Evolutionary conservation across 1,140 invertebrate species (phyloP), one percentile per base, ranked within the genome.

Genomic region (Calycopis cecrops): DNA sequence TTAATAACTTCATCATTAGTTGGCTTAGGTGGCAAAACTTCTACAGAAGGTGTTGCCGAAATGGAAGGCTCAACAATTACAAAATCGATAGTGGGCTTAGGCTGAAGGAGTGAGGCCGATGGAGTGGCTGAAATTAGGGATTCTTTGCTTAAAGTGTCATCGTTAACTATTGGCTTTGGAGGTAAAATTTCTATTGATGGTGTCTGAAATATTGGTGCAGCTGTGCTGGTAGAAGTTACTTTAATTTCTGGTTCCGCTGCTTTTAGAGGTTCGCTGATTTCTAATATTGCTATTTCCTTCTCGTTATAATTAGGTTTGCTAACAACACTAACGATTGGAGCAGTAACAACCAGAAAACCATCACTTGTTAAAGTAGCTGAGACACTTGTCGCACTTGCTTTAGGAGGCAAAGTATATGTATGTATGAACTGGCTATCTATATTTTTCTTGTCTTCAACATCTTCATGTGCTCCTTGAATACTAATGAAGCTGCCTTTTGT

Each of bases 311-410:
- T 53, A 0, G 9, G 40, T 9, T 53, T 53, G 12, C 33, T 53
- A 33, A 16, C 16, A 16, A 40, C 52, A 14, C 38, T 53, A 16
- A 18, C 38, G 12, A 53, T 44, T 53, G 52, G 38, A 16, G 52
- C 52, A 17, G 21, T 40, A 9, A 53, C n/a, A 11, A 53, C 52
- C 6, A 53, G 21, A 53, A 44, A 53, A 17, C 52, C 52, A 53
- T 53, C 52, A 44, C 9, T 53, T 14, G 52, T 53, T n/a, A 53
- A 34, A 40, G 42, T 42, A 14, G 38, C 52, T 1, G 52, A 42
- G 1, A 53, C 21, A 17, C 28, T 34, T 3, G 52, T 44, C 11
- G 37, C 21, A 42, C 16, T 53, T 6, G 38, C 52, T 53, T 40
- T 53, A 28, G 33, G 9, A 0, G 52, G 52, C 9, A 53, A n/a